phyloP scores from a whole-genome alignment of 2,113 vertebrate species.

The Pituophis catenifer region DNA sequence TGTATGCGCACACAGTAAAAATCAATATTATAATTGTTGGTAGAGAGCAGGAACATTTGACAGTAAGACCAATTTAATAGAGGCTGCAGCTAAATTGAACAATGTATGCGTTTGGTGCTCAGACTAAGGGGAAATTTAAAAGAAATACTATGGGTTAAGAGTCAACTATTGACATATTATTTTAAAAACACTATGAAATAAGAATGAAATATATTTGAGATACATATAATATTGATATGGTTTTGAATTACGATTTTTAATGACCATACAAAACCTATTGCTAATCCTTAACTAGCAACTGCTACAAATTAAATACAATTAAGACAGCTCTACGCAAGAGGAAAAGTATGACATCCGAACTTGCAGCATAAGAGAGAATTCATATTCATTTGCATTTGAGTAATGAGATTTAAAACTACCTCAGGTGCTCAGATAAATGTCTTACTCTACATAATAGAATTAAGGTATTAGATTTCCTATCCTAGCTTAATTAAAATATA shows the following conservation, averaged over 20 bases:
- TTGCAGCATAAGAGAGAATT: conserved; percentile 42
- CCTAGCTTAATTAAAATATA: conserved; percentile 20
- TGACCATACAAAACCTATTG: conserved; percentile 53
- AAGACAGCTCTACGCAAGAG: conserved; percentile 13
- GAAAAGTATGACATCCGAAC: conserved; percentile 45
- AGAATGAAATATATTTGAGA: conserved; percentile 21
- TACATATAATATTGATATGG: background rate
- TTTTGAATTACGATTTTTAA: conserved; percentile 59
- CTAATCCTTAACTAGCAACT: conserved; percentile 43
- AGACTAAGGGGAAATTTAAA: conserved; percentile 41
- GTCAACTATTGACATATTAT: conserved; percentile 44
- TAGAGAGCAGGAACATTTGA: conserved; percentile 33
- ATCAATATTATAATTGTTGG: conserved; percentile 42
- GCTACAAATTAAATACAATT: conserved; percentile 36
- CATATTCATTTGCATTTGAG: conserved; percentile 31
- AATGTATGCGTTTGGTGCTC: conserved; percentile 18
- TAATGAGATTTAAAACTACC: conserved; percentile 28
- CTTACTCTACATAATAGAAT: background rate
- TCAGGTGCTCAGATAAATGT: conserved; percentile 26
- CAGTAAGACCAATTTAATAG: conserved; percentile 34
- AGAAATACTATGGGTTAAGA: conserved; percentile 51
- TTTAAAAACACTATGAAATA: conserved; percentile 11
- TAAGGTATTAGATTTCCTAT: background rate
- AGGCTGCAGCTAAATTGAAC: conserved; percentile 25
- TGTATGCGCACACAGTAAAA: conserved; percentile 33